These are phyloP conservation scores for Erebia aethiops DNA, from an alignment of 2,888 invertebrate species.

Conservation along the genomic window DNA sequence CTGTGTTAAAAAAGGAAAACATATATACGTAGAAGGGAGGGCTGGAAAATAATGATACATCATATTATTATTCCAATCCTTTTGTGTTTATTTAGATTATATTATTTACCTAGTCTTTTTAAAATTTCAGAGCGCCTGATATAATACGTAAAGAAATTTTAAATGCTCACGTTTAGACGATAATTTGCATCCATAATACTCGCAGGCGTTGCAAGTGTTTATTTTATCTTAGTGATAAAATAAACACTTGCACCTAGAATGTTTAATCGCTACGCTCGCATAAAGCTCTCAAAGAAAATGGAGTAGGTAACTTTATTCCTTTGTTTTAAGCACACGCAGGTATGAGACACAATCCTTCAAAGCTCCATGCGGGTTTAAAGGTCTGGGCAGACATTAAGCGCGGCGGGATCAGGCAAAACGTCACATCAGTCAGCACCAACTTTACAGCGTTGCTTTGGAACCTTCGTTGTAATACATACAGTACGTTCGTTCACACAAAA, in stretches of 20 bases:
- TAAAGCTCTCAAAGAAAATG: slow-evolving; percentile 38
- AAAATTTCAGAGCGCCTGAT: slow-evolving; percentile 12
- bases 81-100: background rate
- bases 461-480: no score
- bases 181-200: slow-evolving; percentile 22
- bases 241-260: slow-evolving; percentile 7
- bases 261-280: slow-evolving; percentile 31
- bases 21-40: background rate
- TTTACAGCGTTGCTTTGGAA: no score
- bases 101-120: background rate
- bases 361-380: slow-evolving; percentile 32
- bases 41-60: background rate
- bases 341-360: slow-evolving; percentile 42
- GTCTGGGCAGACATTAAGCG: background rate
- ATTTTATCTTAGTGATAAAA: no score
- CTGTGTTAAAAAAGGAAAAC: background rate
- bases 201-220: slow-evolving; percentile 25
- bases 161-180: background rate
- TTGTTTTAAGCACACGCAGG: slow-evolving; percentile 47
- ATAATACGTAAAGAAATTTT: slow-evolving; percentile 21
- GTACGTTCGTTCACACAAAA: no score
- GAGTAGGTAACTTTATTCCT: slow-evolving; percentile 46
- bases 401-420: background rate
- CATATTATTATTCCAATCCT: background rate
- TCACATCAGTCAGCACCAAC: no score